Evolutionary conservation across 2,113 vertebrate genomes (phyloP).

Genomic region (Coptodon rendalli): DNA sequence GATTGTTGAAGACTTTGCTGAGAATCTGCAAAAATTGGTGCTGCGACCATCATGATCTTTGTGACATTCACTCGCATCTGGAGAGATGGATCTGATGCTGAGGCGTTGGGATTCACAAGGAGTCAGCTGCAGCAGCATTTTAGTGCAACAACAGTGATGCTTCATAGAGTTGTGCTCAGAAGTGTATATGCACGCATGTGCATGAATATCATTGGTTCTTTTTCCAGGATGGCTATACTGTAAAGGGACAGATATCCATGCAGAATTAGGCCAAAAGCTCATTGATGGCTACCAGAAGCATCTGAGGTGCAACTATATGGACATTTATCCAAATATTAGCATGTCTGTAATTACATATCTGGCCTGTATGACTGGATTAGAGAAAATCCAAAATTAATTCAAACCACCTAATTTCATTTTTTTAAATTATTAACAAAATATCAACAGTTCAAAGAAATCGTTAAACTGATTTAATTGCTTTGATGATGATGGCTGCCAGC

Average conservation of each 20-base stretch:
- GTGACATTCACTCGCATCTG: background rate
- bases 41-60: background rate
- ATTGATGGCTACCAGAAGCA: background rate
- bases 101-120: background rate
- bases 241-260: background rate
- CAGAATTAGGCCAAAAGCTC: background rate
- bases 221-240: background rate
- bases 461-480: background rate
- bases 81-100: background rate
- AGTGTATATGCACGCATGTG: background rate
- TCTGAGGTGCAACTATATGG: background rate
- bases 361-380: background rate
- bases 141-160: background rate
- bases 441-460: background rate
- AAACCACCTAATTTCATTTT: background rate
- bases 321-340: background rate
- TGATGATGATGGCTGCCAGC: background rate
- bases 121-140: background rate
- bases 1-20: background rate
- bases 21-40: background rate
- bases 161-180: background rate
- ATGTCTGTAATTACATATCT: background rate
- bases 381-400: background rate
- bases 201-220: background rate
- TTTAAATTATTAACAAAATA: background rate